Base-by-base conservation (phyloP, 2,113 vertebrate genomes). In the Daphoenositta chrysoptera region DNA sequence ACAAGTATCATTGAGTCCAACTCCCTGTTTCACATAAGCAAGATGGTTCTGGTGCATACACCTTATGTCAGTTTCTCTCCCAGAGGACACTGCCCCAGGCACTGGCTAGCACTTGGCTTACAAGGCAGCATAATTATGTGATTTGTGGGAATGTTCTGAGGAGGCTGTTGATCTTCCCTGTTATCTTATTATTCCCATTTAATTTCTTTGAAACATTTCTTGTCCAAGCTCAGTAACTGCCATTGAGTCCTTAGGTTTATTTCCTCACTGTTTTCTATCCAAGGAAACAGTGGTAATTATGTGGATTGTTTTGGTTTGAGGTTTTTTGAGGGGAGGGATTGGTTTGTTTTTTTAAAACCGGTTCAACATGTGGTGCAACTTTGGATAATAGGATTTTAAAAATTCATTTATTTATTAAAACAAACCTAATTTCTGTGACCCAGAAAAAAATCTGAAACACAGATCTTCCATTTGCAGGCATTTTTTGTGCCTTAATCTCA, bases 301-400 rank as follows among this genome's bases (percentile, higher is more conserved):
- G 26, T 18, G 19, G 6, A 30, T 44, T 82, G 1, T 33, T 60
- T 68, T 18, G 21, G 8, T 24, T 48, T 13, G 4, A 0, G 15
- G 15, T 10, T 39, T 39, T 56, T 6, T 0, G 3, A 0, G 2
- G 2, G 17, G 1, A 11, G 9, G 2, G 3, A 13, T 42, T 10
- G 54, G 4, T 33, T 10, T 53, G 6, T 16, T 70, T 61, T 61
- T 63, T 70, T 54, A 20, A 35, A 85, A 17, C 9, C 35, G 12
- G 1, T 58, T 87, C 66, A 44, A 68, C 4, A 13, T 35, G 10
- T 4, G 0, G 5, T 31, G 27, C 15, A 28, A 18, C 8, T 47
- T 5, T 65, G 26, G 37, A 65, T 48, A 88, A 54, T 11, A 51
- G 0, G 0, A 10, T 37, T 27, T 56, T 30, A 22, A 11, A 3